Conservation (phyloP, 2,113 vertebrate genomes). For the Phalacrocorax aristotelis region DNA sequence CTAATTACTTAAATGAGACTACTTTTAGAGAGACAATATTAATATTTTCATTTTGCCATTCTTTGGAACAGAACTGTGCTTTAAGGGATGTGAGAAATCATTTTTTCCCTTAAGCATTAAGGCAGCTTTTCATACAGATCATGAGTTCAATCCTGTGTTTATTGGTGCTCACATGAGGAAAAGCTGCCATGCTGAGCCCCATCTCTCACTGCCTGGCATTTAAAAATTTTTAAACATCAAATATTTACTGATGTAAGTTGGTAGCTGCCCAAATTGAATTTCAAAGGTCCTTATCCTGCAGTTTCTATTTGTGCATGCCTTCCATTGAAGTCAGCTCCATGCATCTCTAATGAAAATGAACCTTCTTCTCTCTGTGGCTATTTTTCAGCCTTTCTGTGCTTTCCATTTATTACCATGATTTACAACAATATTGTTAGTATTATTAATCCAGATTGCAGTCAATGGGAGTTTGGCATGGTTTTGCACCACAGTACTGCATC, state of each 20-base stretch:
- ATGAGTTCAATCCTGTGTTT: not conserved
- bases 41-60: not conserved
- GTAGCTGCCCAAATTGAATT: conserved; percentile 33
- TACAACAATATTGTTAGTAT: not conserved
- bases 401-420: not conserved
- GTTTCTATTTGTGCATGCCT: not conserved
- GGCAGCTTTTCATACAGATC: not conserved
- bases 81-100: not conserved
- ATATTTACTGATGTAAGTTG: conserved; percentile 27
- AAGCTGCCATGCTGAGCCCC: not conserved
- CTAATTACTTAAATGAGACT: not conserved
- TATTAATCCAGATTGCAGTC: conserved; percentile 11
- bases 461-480: not conserved
- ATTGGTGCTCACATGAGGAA: not conserved
- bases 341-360: not conserved
- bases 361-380: not conserved
- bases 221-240: conserved; percentile 14
- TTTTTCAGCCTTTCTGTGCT: not conserved
- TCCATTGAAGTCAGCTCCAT: not conserved
- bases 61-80: not conserved
- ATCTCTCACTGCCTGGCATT: not conserved
- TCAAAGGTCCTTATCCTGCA: not conserved
- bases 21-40: not conserved
- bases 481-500: not conserved
- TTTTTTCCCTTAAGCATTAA: not conserved